Conservation (phyloP, 2,797 vertebrate genomes). For the Bradypus variegatus region DNA sequence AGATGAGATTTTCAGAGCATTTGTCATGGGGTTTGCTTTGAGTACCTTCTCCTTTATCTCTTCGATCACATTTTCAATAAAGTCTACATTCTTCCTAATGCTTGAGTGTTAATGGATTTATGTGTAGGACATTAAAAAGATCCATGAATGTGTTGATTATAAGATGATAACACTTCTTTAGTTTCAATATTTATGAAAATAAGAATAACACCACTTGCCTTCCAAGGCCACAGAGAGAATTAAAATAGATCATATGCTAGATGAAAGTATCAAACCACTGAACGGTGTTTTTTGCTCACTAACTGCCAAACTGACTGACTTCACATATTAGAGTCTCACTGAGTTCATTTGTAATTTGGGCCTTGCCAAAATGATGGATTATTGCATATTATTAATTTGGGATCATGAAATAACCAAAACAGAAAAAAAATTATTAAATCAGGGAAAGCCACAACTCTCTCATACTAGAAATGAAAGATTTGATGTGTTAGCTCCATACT, state of each 20-base stretch:
- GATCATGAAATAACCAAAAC: not conserved
- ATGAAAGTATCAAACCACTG: rapidly evolving
- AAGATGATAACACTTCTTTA: not conserved
- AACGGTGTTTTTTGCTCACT: not conserved
- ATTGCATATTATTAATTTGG: too few species aligned
- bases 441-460: not conserved
- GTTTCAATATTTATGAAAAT: not conserved
- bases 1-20: rapidly evolving
- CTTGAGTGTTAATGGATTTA: too few species aligned
- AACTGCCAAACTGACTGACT: rapidly evolving
- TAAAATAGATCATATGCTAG: rapidly evolving
- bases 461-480: rapidly evolving
- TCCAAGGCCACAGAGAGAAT: rapidly evolving
- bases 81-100: rapidly evolving
- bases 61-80: rapidly evolving
- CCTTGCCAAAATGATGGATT: not conserved
- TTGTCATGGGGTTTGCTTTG: not conserved
- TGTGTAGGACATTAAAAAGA: too few species aligned
- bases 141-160: rapidly evolving
- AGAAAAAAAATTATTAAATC: not conserved
- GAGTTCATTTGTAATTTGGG: too few species aligned
- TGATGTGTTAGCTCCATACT: rapidly evolving
- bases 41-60: not conserved
- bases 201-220: rapidly evolving
- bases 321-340: rapidly evolving